Evolutionary conservation across 2,113 vertebrate species (phyloP).

Genomic region (Microtus richardsoni): DNA sequence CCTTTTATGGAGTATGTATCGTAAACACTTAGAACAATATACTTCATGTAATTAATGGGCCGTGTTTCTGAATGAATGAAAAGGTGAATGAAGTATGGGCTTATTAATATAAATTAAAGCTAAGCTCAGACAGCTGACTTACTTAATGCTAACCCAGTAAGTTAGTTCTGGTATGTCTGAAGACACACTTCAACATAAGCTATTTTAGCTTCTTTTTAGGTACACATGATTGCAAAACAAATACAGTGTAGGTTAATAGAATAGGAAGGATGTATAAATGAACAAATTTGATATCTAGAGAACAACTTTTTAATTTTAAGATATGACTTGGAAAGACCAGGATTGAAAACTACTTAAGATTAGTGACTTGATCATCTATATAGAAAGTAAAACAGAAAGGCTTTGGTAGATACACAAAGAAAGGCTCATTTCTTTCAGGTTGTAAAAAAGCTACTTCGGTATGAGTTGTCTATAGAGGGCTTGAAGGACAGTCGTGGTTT

Average conservation of each 20-base stretch:
- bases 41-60: not conserved
- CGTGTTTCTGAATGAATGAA: not conserved
- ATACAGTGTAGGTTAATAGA: not conserved
- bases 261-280: not conserved
- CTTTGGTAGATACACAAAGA: not conserved
- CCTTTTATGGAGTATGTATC: not conserved
- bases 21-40: not conserved
- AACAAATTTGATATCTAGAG: not conserved
- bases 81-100: not conserved
- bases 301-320: not conserved
- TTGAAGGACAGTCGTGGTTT: not conserved
- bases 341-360: not conserved
- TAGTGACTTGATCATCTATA: not conserved
- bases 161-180: not conserved
- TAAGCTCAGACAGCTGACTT: not conserved
- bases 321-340: not conserved
- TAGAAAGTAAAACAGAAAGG: conserved; percentile 29
- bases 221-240: not conserved
- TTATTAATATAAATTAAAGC: not conserved
- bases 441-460: no score
- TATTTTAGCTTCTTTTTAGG: not conserved
- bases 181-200: not conserved
- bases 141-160: not conserved
- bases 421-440: not conserved
- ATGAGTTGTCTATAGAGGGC: not conserved